Base-by-base conservation (phyloP, 1,140 invertebrate genomes). In the Caenorhabditis latens region DNA sequence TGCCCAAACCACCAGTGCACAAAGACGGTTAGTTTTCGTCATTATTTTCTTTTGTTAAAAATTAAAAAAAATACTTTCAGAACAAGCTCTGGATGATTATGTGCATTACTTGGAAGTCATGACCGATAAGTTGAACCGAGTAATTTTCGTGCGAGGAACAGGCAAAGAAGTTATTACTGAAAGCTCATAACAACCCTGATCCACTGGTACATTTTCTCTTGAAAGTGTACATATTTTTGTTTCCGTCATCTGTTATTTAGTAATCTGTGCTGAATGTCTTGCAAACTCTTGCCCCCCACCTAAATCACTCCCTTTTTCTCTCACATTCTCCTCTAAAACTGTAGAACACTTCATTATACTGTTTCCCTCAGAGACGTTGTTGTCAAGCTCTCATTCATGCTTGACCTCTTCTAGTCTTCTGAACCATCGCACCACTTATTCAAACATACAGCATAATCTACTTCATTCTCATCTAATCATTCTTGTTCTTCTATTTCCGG, bases 121-220 rank as follows among this genome's bases (percentile, higher is more conserved):
- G 89, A 99, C 97, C 32, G 98, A 99, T 94, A 97, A 97, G 42
- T 94, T 99, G 93, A 97, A 98, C 93, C 95, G 96, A 93, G 97
- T 99, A 89, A 94, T 99, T 90, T 97, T 99, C 96, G 97, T 99
- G 85, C 94, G 97, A 92, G 98, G 98, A 87, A 96, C 97, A 90
- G 98, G 98, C 57, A 95, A 97, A 92, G 98, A 99, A 95, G 98
- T 99, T 71, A 98, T 99, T 94, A 99, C 98, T 90, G 99, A 99
- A 93, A 99, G 98, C 94, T 99, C 97, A 94, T 99, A 93, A 58
- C 46, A 43, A 11, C 1, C 16, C 2, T n/a, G 83, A 6, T n/a
- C 32, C 48, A 14, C 50, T 57, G 24, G 11, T 63, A n/a, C 57
- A 46, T 21, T 43, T 71, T 71, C 5, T 71, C 43, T 21, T 14